These are phyloP conservation scores for Hemitrygon akajei DNA, from an alignment of 2,797 vertebrate genomes.

Conservation along the genomic window DNA sequence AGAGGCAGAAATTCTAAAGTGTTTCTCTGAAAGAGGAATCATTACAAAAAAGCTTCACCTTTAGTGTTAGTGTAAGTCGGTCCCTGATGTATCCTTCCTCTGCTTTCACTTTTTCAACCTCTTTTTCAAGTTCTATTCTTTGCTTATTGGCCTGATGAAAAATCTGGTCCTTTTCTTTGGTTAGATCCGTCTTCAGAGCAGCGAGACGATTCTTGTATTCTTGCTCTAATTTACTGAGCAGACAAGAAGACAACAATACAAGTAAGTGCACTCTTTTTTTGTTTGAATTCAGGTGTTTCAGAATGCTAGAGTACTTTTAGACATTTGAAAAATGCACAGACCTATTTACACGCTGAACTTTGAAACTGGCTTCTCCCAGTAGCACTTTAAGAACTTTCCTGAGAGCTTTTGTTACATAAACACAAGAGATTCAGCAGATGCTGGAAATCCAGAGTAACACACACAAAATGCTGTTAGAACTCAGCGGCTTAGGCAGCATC, in stretches of 20 bases:
- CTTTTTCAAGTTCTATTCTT: constrained; percentile 71
- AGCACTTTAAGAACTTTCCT: background rate
- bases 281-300: background rate
- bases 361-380: background rate
- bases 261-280: background rate
- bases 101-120: constrained; percentile 71
- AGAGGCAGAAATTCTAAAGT: background rate
- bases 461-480: too few species aligned
- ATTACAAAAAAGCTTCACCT: constrained; percentile 59
- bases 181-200: constrained; percentile 64
- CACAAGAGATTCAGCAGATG: too few species aligned
- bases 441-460: too few species aligned
- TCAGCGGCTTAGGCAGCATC: too few species aligned
- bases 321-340: background rate
- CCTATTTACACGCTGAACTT: background rate
- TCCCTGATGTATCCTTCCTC: constrained; percentile 79
- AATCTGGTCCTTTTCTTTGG: constrained; percentile 76
- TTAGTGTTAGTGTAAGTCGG: constrained; percentile 75
- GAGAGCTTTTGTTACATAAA: background rate
- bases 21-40: background rate
- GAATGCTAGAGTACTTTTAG: background rate
- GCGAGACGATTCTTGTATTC: constrained; percentile 77
- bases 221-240: constrained; percentile 79
- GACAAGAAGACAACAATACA: background rate
- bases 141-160: constrained; percentile 78